Evolutionary conservation across 2,113 vertebrate species (phyloP).

Genomic region (Spilogale gracilis): DNA sequence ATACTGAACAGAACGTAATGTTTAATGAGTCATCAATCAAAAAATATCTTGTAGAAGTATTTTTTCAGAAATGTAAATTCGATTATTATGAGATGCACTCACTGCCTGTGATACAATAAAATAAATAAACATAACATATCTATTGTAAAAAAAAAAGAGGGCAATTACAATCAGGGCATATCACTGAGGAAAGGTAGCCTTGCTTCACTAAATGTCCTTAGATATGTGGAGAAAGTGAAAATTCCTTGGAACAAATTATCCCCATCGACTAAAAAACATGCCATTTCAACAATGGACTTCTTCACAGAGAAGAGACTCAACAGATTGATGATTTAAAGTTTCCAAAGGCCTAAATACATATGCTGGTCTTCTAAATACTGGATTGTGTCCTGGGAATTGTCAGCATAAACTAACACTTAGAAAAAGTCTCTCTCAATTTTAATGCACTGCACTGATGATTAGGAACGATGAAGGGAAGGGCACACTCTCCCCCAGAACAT

Average conservation of each 20-base stretch:
- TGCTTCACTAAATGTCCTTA: background rate
- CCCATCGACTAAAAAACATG: background rate
- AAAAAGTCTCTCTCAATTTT: background rate
- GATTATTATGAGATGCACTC: background rate
- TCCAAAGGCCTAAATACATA: background rate
- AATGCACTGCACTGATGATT: background rate
- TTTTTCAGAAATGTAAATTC: constrained; percentile 37
- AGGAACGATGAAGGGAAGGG: background rate
- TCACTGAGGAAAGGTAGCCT: constrained; percentile 23
- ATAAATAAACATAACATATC: background rate
- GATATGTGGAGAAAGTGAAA: constrained; percentile 35
- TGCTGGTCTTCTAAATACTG: background rate
- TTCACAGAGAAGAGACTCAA: constrained; percentile 42
- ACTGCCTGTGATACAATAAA: background rate
- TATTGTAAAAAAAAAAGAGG: constrained; percentile 24
- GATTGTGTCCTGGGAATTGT: background rate
- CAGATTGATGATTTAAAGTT: background rate
- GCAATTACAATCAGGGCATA: background rate
- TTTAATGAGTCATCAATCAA: constrained; percentile 9
- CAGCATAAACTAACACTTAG: constrained; percentile 45
- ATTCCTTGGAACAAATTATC: constrained; percentile 47
- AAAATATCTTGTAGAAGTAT: constrained; percentile 4
- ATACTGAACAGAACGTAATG: background rate
- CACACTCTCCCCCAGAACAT: background rate
- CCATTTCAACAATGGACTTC: constrained; percentile 34